Evolutionary conservation across 2,113 vertebrate genomes (phyloP).

Genomic region (rat (Rattus norvegicus)): GRCr8 NC_086024.1:93990001-93990500

Average conservation of each 20-base stretch:
- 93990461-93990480: slow-evolving; percentile 23
- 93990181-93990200: not conserved
- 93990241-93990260: not conserved
- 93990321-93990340: not conserved
- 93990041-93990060: not conserved
- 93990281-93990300: not conserved
- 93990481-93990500: not conserved
- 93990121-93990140: not conserved
- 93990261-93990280: too few relatives aligned
- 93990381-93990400: slow-evolving; percentile 39
- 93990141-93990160: not conserved
- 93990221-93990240: not conserved
- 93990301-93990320: not conserved
- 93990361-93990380: not conserved
- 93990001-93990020: not conserved
- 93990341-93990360: not conserved
- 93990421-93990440: slow-evolving; percentile 46
- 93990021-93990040: not conserved
- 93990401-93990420: slow-evolving; percentile 48
- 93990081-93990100: not conserved
- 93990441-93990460: slow-evolving; percentile 27
- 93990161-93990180: not conserved
- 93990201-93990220: not conserved
- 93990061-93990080: not conserved
- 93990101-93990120: not conserved